Evolutionary conservation across 2,797 vertebrate genomes (phyloP), one percentile per base, ranked within the genome.

Genomic region (Crenuchus spilurus): DNA sequence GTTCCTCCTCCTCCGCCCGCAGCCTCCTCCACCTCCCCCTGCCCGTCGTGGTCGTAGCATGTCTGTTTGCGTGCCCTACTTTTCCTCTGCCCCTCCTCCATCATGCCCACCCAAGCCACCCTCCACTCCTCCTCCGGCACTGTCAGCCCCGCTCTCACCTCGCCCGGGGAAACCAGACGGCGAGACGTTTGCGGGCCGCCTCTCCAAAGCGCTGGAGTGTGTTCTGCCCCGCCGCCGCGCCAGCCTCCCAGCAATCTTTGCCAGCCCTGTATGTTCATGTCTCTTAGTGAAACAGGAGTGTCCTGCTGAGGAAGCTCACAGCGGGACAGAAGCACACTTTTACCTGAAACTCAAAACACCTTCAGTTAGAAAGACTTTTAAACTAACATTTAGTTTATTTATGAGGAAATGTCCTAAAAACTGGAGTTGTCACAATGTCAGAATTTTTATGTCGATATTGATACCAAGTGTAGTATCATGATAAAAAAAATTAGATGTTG

Each of bases 221-320:
- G 94, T 98, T 89, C 94, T 98, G 81, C 97, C 94, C 88, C 88
- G 90, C 82, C 95, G 96, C 87, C 94, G 96, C 81, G 95, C 96
- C 95, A 99, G 97, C 90, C 96, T 99, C 86, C 98, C 97, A 78
- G 93, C 95, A 87, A 93, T 98, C 89, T 96, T 92, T 95, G 94
- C 94, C 93, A 96, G 91, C 94, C 93, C 96, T 92, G 98, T 99
- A 98, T 96, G 96, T 99, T 76, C 80, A 11, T 78, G 64, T 58
- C 33, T 77, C 84, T 78, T 78, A 72, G 81, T 83, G 82, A 88
- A 78, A 66, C 78, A 81, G 76, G 81, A 69, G 31, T 26, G 3
- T 60, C 35, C 69, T 42, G 62, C 48, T 71, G 70, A 67, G 63
- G 74, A 67, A 67, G 69, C 70, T 35, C 63, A 70, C 61, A 42